Base-by-base conservation (phyloP, 2,888 invertebrate genomes). In the Synanthedon myopaeformis region DNA sequence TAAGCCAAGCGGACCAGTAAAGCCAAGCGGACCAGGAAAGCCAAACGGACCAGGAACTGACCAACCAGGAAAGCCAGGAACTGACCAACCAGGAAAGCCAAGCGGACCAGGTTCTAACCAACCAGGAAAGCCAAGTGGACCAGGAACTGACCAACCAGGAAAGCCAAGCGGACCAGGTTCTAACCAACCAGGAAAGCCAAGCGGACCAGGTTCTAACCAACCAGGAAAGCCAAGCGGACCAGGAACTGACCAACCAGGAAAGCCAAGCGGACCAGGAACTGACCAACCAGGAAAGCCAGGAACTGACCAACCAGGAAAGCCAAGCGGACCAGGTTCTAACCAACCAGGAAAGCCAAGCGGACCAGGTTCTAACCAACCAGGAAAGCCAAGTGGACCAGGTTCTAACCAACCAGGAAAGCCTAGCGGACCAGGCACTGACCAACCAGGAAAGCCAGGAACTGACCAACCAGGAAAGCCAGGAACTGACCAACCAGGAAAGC, bases 81-180 rank as follows among this genome's bases (percentile, higher is more conserved):
- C 53, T 55, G 55, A 58, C 12, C 51, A 17, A 1, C 61, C 65
- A 19, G 59, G 61, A 17, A 41, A 19, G 0, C 60, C 63, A 48
- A 60, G 61, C 2, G 41, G 41, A 6, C 65, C 64, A 4, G 58
- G 76, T n/a, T n/a, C n/a, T n/a, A n/a, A n/a, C 75, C 42, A 66
- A 61, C 17, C 65, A 56, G 45, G 76, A 76, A 0, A 11, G 3
- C 19, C 19, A 19, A 3, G 19, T 3, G 3, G 0, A 3, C 19
- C 19, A 19, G 42, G 42, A 3, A n/a, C n/a, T n/a, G n/a, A n/a
- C n/a, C 42, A 45, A 14, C 53, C 51, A 19, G 42, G 42, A 2
- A 50, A 42, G 2, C 55, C 19, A 19, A 19, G 19, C 19, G 0
- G 3, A 3, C 19, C 19, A 19, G 19, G 19, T n/a, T n/a, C n/a